These are phyloP conservation scores for Silurus asotus DNA, from an alignment of 2,113 vertebrate species.

Conservation along the genomic window DNA sequence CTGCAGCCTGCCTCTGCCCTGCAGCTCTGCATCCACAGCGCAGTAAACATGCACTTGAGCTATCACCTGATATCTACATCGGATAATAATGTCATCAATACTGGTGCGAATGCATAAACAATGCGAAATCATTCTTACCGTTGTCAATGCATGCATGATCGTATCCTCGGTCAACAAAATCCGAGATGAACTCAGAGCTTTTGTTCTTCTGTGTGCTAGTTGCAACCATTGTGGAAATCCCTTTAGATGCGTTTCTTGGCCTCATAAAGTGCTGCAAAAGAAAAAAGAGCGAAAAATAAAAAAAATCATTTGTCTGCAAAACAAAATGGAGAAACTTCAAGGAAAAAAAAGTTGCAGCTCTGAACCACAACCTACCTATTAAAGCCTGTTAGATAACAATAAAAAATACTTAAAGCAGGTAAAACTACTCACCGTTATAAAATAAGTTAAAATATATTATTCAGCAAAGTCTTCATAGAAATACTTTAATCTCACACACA, in stretches of 20 bases:
- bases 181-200: constrained; percentile 63
- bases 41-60: constrained; percentile 59
- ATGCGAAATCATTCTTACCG: constrained; percentile 61
- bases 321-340: background rate
- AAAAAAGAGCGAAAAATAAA: background rate
- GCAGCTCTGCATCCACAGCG: constrained; percentile 64
- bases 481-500: background rate
- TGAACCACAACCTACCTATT: background rate
- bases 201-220: constrained; percentile 72
- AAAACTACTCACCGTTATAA: constrained; percentile 46
- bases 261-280: constrained; percentile 42
- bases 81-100: background rate
- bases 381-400: background rate
- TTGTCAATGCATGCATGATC: constrained; percentile 70
- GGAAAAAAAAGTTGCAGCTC: constrained; percentile 13
- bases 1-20: constrained; percentile 24
- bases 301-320: background rate
- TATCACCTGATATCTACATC: background rate
- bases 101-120: background rate
- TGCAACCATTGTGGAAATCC: constrained; percentile 65
- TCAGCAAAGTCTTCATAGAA: constrained; percentile 45
- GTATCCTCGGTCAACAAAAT: constrained; percentile 62
- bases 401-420: background rate
- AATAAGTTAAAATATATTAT: constrained; percentile 54
- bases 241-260: background rate